A percentile compares a stretch with the other conserved stretches of the same genome.
Conservation (phyloP, 2,888 invertebrate species). For the Drosophila peninsularis region DNA sequence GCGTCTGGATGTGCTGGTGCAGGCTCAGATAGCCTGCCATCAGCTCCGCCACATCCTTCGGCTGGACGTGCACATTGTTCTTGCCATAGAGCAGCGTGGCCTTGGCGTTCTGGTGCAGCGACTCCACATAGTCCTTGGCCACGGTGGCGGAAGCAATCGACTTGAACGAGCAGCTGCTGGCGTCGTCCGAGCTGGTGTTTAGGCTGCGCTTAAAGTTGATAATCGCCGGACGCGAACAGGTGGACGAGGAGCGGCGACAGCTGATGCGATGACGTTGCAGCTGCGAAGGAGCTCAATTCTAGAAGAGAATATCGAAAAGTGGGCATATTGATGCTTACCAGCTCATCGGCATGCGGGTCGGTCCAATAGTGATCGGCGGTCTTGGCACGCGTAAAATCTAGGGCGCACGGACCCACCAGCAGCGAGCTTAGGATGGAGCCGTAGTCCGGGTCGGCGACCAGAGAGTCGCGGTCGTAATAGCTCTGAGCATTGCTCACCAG, state of each 20-base stretch:
- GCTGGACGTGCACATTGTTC: constrained; percentile 95
- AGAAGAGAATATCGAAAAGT: neutral
- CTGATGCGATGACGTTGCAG: constrained; percentile 90
- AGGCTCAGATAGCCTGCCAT: constrained; percentile 96
- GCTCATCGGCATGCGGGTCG: constrained; percentile 97
- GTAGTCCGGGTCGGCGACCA: constrained; percentile 95
- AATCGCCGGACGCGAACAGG: constrained; percentile 89
- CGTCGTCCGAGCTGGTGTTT: constrained; percentile 92
- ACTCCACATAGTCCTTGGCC: constrained; percentile 97
- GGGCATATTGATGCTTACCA: constrained; percentile 85
- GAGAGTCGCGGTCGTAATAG: constrained; percentile 95
- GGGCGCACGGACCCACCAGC: constrained; percentile 96
- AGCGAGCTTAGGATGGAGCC: constrained; percentile 96
- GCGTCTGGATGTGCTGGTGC: constrained; percentile 92
- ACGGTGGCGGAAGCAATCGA: constrained; percentile 83
- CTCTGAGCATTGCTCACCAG: constrained; percentile 92
- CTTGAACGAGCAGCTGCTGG: constrained; percentile 83
- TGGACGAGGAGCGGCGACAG: constrained; percentile 91
- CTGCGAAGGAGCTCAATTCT: constrained; percentile 62
- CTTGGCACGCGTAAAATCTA: constrained; percentile 95
- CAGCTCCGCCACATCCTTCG: constrained; percentile 92
- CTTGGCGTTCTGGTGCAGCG: constrained; percentile 96
- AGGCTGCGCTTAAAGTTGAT: constrained; percentile 90
- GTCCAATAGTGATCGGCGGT: constrained; percentile 96
- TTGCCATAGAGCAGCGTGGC: constrained; percentile 96